These are phyloP conservation scores for Stomorhina lunata DNA, from an alignment of 2,888 invertebrate species.

Conservation along the genomic window DNA sequence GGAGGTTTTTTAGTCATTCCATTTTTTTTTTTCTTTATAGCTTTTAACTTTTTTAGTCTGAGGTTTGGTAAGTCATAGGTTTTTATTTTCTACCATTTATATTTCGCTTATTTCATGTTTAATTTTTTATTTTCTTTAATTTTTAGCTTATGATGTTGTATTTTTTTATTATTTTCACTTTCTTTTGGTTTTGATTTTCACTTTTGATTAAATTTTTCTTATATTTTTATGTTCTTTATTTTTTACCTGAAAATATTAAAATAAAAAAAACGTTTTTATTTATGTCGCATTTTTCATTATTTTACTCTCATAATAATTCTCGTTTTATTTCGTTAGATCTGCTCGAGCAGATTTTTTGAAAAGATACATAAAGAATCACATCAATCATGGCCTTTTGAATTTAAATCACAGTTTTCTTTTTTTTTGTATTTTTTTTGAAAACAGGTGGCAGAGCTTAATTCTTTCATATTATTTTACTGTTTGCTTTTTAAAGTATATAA, in stretches of 20 bases:
- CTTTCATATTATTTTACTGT: background rate
- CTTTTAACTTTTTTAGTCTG: background rate
- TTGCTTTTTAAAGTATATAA: too few species aligned
- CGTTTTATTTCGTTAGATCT: background rate
- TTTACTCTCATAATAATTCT: background rate
- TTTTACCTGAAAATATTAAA: too few species aligned
- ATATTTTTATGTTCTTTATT: background rate
- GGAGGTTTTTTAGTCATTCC: background rate
- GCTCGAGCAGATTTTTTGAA: background rate
- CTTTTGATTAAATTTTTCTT: conserved; percentile 5
- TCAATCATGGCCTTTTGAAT: background rate
- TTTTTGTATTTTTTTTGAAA: too few species aligned
- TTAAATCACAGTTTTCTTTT: background rate
- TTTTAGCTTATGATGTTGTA: background rate
- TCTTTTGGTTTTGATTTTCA: background rate
- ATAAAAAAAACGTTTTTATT: background rate
- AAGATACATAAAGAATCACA: background rate
- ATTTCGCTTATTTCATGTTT: background rate
- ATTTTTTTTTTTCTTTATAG: background rate
- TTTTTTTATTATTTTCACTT: conserved; percentile 2
- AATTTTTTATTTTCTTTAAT: background rate
- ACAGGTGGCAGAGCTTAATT: background rate
- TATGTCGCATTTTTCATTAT: background rate
- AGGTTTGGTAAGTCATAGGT: background rate
- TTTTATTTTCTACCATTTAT: background rate